Evolutionary conservation across 1,140 invertebrate species (phyloP).

Genomic region (Parapsyche elsis): DNA sequence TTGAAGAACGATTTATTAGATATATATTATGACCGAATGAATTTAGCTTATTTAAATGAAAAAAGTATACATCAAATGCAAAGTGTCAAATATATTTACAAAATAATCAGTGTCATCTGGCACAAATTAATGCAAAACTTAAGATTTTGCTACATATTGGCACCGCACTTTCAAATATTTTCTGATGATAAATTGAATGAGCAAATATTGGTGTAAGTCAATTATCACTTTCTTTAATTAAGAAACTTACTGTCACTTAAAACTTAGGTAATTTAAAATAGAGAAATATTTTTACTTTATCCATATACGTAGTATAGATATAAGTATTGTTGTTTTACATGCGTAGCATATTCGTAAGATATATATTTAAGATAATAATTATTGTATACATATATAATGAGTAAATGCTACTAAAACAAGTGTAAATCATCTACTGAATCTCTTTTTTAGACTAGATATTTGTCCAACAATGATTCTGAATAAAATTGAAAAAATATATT

Average conservation of each 20-base stretch:
- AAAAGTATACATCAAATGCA: too few species aligned
- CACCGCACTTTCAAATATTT: not conserved
- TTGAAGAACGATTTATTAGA: too few species aligned
- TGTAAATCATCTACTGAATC: not conserved
- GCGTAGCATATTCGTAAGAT: slow-evolving; percentile 2
- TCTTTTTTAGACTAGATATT: slow-evolving; percentile 21
- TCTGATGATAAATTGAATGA: not conserved
- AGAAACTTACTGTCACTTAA: not conserved
- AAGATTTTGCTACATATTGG: too few species aligned
- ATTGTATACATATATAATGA: not conserved
- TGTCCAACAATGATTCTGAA: not conserved
- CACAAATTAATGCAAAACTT: too few species aligned
- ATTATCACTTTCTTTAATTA: not conserved
- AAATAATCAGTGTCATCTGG: not conserved
- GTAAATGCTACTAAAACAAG: not conserved
- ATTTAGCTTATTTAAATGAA: too few species aligned
- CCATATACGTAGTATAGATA: too few species aligned
- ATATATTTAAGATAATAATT: not conserved
- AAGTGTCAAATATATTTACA: not conserved
- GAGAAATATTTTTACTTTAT: not conserved
- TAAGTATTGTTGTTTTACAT: slow-evolving; percentile 8
- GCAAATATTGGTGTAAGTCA: slow-evolving; percentile 24
- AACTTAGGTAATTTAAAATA: not conserved
- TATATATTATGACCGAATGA: too few species aligned
- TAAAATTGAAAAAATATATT: slow-evolving; percentile 31